phyloP scores from a whole-genome alignment of 2,888 invertebrate genomes.

The Xanthia icteritia region DNA sequence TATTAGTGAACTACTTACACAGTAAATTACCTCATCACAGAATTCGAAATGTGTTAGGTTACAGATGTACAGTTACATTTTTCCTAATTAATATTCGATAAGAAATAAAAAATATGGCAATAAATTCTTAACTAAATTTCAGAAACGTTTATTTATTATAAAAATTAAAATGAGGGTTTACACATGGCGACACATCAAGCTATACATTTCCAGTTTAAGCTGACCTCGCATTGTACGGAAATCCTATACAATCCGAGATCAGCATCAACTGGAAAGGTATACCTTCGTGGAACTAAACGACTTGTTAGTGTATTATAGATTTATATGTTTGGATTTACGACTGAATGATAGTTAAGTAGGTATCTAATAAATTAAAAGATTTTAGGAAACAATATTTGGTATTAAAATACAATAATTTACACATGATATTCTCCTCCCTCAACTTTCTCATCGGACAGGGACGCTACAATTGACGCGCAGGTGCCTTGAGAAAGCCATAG shows the following conservation, averaged over 20 bases:
- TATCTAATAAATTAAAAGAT: not conserved
- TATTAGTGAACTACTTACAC: conserved; percentile 42
- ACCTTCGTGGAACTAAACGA: not conserved
- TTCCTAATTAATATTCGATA: conserved; percentile 1
- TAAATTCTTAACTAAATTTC: not conserved
- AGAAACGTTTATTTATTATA: not conserved
- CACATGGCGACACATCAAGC: no score
- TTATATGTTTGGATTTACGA: conserved; percentile 11
- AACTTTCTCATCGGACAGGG: conserved; percentile 92
- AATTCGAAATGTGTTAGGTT: conserved; percentile 45
- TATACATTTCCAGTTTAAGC: no score
- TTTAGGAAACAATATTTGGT: conserved; percentile 7
- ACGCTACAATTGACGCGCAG: conserved; percentile 90
- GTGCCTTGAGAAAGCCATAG: conserved; percentile 93
- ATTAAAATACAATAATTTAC: conserved; percentile 69
- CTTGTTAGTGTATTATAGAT: not conserved
- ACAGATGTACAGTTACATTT: conserved; percentile 11
- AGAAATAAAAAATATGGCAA: not conserved
- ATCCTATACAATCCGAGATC: no score
- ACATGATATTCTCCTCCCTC: conserved; percentile 93
- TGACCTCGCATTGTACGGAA: no score
- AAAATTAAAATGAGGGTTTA: not conserved
- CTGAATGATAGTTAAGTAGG: not conserved
- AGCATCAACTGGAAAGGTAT: no score
- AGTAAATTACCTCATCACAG: conserved; percentile 53